These are phyloP conservation scores for Chelmon rostratus DNA, from an alignment of 2,797 vertebrate genomes.

Conservation along the genomic window DNA sequence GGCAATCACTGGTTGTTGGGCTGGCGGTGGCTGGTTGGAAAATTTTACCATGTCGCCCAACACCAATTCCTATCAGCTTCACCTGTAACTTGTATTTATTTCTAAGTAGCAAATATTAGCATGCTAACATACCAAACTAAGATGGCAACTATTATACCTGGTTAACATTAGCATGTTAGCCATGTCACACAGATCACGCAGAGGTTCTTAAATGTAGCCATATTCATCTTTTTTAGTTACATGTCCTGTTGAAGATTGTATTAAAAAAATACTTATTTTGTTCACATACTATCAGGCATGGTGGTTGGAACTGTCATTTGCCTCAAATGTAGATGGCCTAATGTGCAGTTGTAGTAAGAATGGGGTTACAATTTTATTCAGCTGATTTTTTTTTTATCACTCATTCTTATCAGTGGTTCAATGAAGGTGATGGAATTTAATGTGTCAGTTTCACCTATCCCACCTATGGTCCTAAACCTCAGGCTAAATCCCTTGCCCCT, in stretches of 20 bases:
- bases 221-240: background rate
- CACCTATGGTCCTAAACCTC: conserved; percentile 24
- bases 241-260: background rate
- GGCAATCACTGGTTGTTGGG: no score
- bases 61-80: no score
- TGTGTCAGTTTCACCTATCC: background rate
- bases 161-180: no score
- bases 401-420: background rate
- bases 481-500: conserved; percentile 11
- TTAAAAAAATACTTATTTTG: background rate
- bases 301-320: background rate
- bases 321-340: background rate
- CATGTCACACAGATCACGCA: no score
- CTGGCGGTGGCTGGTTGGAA: no score
- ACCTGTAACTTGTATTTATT: no score
- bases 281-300: background rate
- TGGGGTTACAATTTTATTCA: background rate
- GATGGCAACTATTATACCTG: no score
- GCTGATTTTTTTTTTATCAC: background rate
- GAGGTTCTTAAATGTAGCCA: no score
- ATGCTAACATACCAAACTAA: no score
- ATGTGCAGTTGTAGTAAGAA: background rate
- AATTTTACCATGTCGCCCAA: no score
- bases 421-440: background rate
- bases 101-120: no score